These are phyloP conservation scores for Lanistes nyassanus DNA, from an alignment of 1,140 invertebrate genomes.

Conservation along the genomic window DNA sequence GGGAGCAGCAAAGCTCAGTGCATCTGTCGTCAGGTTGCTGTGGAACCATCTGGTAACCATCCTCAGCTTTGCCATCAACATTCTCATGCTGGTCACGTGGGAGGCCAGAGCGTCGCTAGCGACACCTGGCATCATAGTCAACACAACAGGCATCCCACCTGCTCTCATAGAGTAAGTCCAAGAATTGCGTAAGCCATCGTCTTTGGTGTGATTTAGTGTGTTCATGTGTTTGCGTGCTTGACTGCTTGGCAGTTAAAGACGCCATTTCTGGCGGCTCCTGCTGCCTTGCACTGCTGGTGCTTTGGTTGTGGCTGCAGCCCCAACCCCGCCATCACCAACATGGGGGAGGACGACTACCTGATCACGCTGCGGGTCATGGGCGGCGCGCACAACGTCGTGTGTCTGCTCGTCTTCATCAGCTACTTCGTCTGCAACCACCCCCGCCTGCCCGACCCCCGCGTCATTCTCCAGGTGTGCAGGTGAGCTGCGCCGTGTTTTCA, in stretches of 20 bases:
- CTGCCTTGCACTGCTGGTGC: too few relatives aligned
- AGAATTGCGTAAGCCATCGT: neutral
- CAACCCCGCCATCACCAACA: conserved; percentile 44
- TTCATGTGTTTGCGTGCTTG: neutral
- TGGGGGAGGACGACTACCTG: conserved; percentile 44
- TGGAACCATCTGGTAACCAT: conserved; percentile 64
- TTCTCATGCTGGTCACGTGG: conserved; percentile 65
- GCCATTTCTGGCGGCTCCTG: neutral
- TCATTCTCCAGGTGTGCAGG: conserved; percentile 43
- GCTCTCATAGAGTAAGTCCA: conserved; percentile 41
- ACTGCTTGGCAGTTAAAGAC: neutral
- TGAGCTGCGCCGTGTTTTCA: conserved; percentile 29
- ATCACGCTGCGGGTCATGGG: conserved; percentile 58
- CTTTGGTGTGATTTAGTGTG: neutral
- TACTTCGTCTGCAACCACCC: conserved; percentile 67
- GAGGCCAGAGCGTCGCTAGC: conserved; percentile 54
- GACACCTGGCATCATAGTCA: conserved; percentile 35
- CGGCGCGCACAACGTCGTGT: conserved; percentile 62
- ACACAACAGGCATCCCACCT: conserved; percentile 38
- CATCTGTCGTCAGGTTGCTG: conserved; percentile 50
- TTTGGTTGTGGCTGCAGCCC: conserved; percentile 42
- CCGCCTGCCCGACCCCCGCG: conserved; percentile 53
- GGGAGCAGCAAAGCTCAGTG: too few relatives aligned
- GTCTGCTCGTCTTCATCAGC: conserved; percentile 60
- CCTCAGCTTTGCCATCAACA: conserved; percentile 64